Evolutionary conservation across 2,888 invertebrate genomes (phyloP).

Genomic region (Himalopsyche japonica): DNA sequence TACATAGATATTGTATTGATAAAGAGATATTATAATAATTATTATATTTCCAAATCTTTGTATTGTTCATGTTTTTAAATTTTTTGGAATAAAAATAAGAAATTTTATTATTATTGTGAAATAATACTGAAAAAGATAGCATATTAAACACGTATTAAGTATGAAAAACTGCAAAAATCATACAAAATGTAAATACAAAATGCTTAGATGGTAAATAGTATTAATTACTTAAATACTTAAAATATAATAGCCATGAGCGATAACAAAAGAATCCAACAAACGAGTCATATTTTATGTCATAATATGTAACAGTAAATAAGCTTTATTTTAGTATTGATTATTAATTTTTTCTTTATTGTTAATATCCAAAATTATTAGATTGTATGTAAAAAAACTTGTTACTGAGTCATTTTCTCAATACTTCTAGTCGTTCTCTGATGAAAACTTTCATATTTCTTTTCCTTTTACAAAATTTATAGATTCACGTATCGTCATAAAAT

Average conservation of each 20-base stretch:
- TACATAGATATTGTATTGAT: not conserved
- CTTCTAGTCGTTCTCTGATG: not conserved
- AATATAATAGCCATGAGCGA: not conserved
- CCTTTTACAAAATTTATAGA: not conserved
- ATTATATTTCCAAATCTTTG: not conserved
- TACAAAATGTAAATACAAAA: not conserved
- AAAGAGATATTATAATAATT: not conserved
- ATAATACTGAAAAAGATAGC: too few relatives aligned
- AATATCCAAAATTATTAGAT: not conserved
- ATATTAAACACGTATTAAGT: too few relatives aligned
- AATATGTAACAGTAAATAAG: not conserved
- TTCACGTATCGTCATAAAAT: not conserved
- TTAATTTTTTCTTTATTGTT: not conserved
- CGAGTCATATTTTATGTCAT: not conserved
- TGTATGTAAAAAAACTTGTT: not conserved
- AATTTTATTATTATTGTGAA: too few relatives aligned
- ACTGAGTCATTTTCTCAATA: not conserved
- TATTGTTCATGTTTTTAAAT: not conserved
- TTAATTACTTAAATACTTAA: not conserved
- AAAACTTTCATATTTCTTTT: not conserved
- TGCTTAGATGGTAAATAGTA: not conserved
- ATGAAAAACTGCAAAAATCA: not conserved
- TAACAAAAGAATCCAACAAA: not conserved
- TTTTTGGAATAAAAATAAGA: too few relatives aligned
- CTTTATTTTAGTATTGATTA: not conserved